Conservation (phyloP, 2,888 invertebrate species). For the Drosophila neutralis region DNA sequence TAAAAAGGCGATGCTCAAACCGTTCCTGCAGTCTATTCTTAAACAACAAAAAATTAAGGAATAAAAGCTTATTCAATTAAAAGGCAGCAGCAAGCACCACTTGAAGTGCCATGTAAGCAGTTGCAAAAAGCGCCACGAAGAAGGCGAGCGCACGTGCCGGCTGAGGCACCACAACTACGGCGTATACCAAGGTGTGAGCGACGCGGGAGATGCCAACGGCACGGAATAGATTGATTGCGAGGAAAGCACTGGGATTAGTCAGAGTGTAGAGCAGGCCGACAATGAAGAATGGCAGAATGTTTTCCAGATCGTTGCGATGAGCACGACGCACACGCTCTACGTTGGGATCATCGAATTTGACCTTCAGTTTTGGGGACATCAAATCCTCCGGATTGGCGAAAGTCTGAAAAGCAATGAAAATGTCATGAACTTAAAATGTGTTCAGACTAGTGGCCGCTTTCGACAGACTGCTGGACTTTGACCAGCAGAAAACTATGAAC, state of each 20-base stretch:
- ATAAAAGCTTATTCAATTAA: slow-evolving; percentile 25
- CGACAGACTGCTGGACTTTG: slow-evolving; percentile 52
- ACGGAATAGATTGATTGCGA: slow-evolving; percentile 86
- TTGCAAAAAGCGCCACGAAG: slow-evolving; percentile 83
- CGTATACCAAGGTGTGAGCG: slow-evolving; percentile 86
- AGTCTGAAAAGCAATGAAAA: slow-evolving; percentile 83
- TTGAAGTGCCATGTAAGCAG: slow-evolving; percentile 85
- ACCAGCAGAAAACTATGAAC: slow-evolving; percentile 16
- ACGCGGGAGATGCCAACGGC: slow-evolving; percentile 86
- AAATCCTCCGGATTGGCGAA: slow-evolving; percentile 87
- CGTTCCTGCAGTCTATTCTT: slow-evolving; percentile 1
- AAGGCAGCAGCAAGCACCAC: slow-evolving; percentile 73
- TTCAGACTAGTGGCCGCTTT: slow-evolving; percentile 28
- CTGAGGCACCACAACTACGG: slow-evolving; percentile 86
- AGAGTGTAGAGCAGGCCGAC: slow-evolving; percentile 86
- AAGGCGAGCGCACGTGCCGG: slow-evolving; percentile 86
- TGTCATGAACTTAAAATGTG: background rate
- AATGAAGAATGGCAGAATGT: slow-evolving; percentile 86
- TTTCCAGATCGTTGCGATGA: slow-evolving; percentile 88
- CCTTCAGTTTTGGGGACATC: slow-evolving; percentile 80
- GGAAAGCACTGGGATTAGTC: slow-evolving; percentile 85
- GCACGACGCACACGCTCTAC: slow-evolving; percentile 87
- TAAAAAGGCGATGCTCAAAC: background rate
- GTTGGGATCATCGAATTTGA: slow-evolving; percentile 85
- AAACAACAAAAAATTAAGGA: background rate